These are phyloP conservation scores for Tetraneura akinire DNA, from an alignment of 1,140 invertebrate genomes.

Conservation along the genomic window DNA sequence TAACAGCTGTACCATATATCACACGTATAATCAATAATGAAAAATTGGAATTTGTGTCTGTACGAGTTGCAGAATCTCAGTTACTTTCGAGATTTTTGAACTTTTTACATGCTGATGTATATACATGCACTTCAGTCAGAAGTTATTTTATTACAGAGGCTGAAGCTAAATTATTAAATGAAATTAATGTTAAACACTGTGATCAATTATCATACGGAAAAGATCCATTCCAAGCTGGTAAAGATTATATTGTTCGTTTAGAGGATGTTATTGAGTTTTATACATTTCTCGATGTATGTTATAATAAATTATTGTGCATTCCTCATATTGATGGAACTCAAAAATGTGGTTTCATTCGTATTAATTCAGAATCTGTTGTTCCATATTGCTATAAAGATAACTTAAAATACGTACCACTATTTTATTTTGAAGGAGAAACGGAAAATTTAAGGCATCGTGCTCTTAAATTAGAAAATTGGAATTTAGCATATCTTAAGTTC, in stretches of 20 bases:
- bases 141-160: constrained; percentile 91
- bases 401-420: constrained; percentile 88
- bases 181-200: constrained; percentile 91
- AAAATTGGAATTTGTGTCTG: constrained; percentile 84
- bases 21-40: constrained; percentile 66
- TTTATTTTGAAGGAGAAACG: constrained; percentile 91
- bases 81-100: constrained; percentile 82
- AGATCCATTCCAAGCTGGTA: constrained; percentile 81
- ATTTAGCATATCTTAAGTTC: constrained; percentile 88
- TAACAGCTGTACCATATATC: constrained; percentile 80
- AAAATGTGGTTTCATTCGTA: constrained; percentile 89
- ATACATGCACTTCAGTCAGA: constrained; percentile 83
- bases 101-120: constrained; percentile 80
- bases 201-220: constrained; percentile 86
- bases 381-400: constrained; percentile 84
- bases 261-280: constrained; percentile 88
- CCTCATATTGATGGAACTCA: constrained; percentile 67
- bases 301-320: constrained; percentile 73
- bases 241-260: constrained; percentile 82
- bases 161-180: constrained; percentile 86
- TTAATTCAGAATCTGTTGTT: constrained; percentile 91
- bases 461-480: constrained; percentile 83
- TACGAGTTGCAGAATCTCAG: constrained; percentile 87
- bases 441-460: constrained; percentile 84
- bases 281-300: constrained; percentile 85